Percentiles rank a stretch among this genome's conserved stretches.
phyloP scores from a whole-genome alignment of 1,140 invertebrate species.

The Zelostemma sp. region DNA sequence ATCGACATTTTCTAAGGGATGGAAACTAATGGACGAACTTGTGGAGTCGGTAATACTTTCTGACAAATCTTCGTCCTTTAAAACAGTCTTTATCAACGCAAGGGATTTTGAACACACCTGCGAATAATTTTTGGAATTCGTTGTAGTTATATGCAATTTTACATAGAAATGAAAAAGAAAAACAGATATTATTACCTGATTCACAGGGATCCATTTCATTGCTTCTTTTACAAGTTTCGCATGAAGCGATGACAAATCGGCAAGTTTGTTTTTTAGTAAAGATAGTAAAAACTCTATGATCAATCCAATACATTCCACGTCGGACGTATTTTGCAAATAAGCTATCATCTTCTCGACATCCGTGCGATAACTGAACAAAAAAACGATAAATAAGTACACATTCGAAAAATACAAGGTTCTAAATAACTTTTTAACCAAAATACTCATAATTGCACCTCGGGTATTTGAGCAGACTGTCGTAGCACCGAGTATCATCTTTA shows the following conservation, averaged over 20 bases:
- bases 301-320: slow-evolving; percentile 66
- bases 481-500: slow-evolving; percentile 57
- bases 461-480: slow-evolving; percentile 41
- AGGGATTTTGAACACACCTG: slow-evolving; percentile 62
- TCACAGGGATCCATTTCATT: slow-evolving; percentile 66
- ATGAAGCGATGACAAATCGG: slow-evolving; percentile 62
- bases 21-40: no score
- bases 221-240: slow-evolving; percentile 62
- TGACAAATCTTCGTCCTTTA: slow-evolving; percentile 41
- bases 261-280: slow-evolving; percentile 64
- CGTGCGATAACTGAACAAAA: slow-evolving; percentile 50
- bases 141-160: not conserved
- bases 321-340: slow-evolving; percentile 50
- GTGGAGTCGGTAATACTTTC: slow-evolving; percentile 17
- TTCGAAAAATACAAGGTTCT: not conserved
- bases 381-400: slow-evolving; percentile 8
- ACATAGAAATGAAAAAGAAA: not conserved
- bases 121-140: no score
- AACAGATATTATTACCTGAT: slow-evolving; percentile 50
- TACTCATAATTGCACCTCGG: slow-evolving; percentile 28
- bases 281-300: slow-evolving; percentile 71
- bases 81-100: slow-evolving; percentile 57
- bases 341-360: slow-evolving; percentile 56
- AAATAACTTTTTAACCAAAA: slow-evolving; percentile 11
- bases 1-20: slow-evolving; percentile 58